Evolutionary conservation across 2,888 invertebrate genomes (phyloP).

Genomic region (Osmoderma eremita): DNA sequence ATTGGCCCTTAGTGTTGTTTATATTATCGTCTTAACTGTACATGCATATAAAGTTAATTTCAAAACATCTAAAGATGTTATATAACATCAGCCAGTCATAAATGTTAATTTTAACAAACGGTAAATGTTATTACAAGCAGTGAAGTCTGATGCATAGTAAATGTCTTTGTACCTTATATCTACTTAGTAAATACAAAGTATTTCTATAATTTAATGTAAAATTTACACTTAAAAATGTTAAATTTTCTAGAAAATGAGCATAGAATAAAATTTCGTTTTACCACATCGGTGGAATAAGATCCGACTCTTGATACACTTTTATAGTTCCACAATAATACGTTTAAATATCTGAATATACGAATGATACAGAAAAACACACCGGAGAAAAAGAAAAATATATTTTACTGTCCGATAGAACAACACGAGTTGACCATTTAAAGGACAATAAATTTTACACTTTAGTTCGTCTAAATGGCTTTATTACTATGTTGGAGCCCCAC

Average conservation of each 20-base stretch:
- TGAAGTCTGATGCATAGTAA: too few relatives aligned
- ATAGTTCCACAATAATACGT: conserved; percentile 29
- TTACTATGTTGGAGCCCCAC: conserved; percentile 49
- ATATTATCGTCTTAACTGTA: too few relatives aligned
- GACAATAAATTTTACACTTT: conserved; percentile 52
- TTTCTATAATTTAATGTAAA: background rate
- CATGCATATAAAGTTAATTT: too few relatives aligned
- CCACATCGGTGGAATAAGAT: background rate
- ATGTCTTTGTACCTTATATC: too few relatives aligned
- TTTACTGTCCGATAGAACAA: conserved; percentile 48
- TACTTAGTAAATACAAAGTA: too few relatives aligned
- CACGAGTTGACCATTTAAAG: conserved; percentile 53
- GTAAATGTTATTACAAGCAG: too few relatives aligned
- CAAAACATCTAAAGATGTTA: too few relatives aligned
- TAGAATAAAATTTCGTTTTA: conserved; percentile 7
- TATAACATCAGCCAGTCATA: too few relatives aligned
- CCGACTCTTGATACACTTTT: conserved; percentile 6
- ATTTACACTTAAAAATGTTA: background rate
- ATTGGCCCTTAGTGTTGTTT: too few relatives aligned
- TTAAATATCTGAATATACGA: conserved; percentile 26
- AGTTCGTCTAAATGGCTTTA: conserved; percentile 52
- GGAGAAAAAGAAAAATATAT: conserved; percentile 24
- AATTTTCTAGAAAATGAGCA: too few relatives aligned
- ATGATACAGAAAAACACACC: conserved; percentile 13
- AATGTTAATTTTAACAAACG: too few relatives aligned